Evolutionary conservation across 2,113 vertebrate species (phyloP).

Genomic region (Mormyrus iriodes): DNA sequence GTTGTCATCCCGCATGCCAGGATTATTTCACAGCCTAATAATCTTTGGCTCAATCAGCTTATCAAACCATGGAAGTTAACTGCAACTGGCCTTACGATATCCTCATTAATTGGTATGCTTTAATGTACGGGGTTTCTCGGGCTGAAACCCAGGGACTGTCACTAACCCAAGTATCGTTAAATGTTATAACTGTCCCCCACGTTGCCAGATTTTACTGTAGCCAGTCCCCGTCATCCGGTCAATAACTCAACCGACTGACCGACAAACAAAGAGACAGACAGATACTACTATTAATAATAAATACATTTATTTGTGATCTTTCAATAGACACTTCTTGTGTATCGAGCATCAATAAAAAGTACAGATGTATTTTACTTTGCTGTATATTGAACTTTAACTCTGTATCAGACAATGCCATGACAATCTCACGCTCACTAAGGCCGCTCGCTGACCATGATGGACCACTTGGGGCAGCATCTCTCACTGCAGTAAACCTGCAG

Average conservation of each 20-base stretch:
- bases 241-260: background rate
- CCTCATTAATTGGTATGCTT: background rate
- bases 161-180: background rate
- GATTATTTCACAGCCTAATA: background rate
- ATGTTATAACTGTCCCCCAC: background rate
- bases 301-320: background rate
- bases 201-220: background rate
- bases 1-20: background rate
- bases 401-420: background rate
- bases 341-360: background rate
- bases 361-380: background rate
- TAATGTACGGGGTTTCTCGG: background rate
- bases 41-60: background rate
- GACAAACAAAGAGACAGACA: background rate
- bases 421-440: background rate
- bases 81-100: background rate
- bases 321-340: background rate
- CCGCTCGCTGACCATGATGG: background rate
- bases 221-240: background rate
- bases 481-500: background rate
- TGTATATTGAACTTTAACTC: background rate
- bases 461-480: background rate
- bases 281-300: background rate
- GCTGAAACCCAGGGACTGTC: background rate
- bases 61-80: background rate